Percentiles rank a stretch among this genome's conserved stretches.
phyloP scores from a whole-genome alignment of 2,888 invertebrate genomes.

The Amphipyra tragopoginis region DNA sequence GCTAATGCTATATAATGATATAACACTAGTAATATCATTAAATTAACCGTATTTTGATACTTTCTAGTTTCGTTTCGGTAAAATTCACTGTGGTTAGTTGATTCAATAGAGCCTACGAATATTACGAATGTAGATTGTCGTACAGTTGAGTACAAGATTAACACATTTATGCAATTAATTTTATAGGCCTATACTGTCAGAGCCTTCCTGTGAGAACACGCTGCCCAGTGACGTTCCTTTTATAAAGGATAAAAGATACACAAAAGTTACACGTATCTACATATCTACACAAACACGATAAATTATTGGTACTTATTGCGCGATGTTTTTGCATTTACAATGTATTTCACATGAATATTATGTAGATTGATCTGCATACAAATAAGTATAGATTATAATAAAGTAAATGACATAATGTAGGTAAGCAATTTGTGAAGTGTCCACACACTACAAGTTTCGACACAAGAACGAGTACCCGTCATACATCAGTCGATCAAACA shows the following conservation, averaged over 20 bases:
- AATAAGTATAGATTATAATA: slow-evolving; percentile 38
- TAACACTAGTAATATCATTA: slow-evolving; percentile 53
- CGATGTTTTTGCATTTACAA: slow-evolving; percentile 27
- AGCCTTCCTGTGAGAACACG: no score
- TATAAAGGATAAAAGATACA: background rate
- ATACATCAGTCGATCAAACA: slow-evolving; percentile 46
- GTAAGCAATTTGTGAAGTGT: slow-evolving; percentile 51
- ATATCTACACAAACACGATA: slow-evolving; percentile 17
- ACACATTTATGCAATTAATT: no score
- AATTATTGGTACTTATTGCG: slow-evolving; percentile 21
- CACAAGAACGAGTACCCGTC: slow-evolving; percentile 27
- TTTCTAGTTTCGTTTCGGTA: slow-evolving; percentile 31
- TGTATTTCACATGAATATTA: slow-evolving; percentile 31
- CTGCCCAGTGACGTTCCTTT: background rate
- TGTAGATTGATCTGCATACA: slow-evolving; percentile 32
- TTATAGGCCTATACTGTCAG: no score
- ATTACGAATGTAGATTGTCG: no score
- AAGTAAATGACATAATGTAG: slow-evolving; percentile 29
- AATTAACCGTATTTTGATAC: slow-evolving; percentile 45
- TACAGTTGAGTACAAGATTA: no score
- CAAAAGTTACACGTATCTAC: slow-evolving; percentile 5
- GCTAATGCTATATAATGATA: slow-evolving; percentile 61
- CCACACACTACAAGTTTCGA: slow-evolving; percentile 16
- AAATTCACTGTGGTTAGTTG: no score
- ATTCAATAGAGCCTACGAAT: no score